Base-by-base conservation (phyloP, 2,113 vertebrate genomes). In the Noctilio leporinus region DNA sequence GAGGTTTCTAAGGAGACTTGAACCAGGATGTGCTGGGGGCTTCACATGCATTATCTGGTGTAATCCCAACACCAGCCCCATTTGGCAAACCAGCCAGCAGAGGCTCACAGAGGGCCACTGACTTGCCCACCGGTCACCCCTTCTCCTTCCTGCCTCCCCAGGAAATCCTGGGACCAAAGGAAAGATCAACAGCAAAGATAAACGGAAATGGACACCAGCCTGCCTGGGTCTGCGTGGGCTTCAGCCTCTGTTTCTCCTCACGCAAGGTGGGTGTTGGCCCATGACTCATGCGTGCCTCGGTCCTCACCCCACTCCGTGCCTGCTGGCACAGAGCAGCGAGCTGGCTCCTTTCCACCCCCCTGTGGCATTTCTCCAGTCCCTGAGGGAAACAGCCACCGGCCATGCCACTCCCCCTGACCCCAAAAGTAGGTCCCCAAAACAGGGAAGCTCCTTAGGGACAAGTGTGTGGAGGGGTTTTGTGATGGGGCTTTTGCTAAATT, bases 21-120 rank as follows among this genome's bases (percentile, higher is more conserved):
- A 80, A 45, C 0, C 7, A 30, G 6, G 26, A 43, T 22, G 55
- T 75, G 72, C 93, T 82, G 67, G 30, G 51, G 55, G 40, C 81
- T 95, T 94, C 91, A 49, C 85, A 80, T 64, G 84, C n/a, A 82
- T 96, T 69, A 81, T 90, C 87, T 92, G 0, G 1, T 87, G 73
- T 91, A 91, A 86, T 94, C 73, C 69, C 43, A 19, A 84, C 57
- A 78, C 5, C 28, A 12, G 24, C 70, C 64, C 82, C 86, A 91
- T 72, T 96, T 80, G 73, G 93, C 51, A 81, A 59, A 78, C 24
- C n/a, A 77, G 24, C 69, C 89, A 86, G 81, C 40, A 19, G 87
- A 93, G 93, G 65, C 87, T 72, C 76, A 85, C 78, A 64, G 81
- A 72, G 83, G 62, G 49, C 19, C 7, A 7, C 22, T 47, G 67